These are phyloP conservation scores for Xenopus petersii DNA, from an alignment of 2,797 vertebrate genomes.

Conservation along the genomic window DNA sequence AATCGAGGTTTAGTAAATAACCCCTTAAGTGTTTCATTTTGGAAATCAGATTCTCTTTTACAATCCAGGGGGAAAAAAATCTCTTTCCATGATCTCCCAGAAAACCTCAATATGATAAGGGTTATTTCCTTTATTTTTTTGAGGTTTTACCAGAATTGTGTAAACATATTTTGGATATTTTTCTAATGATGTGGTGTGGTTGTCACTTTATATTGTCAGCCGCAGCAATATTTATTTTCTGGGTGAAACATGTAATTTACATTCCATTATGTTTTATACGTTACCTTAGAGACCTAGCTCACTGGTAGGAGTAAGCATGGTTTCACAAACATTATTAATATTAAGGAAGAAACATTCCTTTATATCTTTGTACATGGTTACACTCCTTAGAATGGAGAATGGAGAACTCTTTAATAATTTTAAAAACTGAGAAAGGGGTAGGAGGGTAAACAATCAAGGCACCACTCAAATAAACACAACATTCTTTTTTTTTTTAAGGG, in stretches of 20 bases:
- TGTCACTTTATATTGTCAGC: neutral
- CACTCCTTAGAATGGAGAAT: no score
- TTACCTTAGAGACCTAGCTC: no score
- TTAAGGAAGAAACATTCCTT: no score
- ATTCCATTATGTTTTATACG: neutral
- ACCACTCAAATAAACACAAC: no score
- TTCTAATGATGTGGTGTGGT: slow-evolving; percentile 5
- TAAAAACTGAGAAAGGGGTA: no score
- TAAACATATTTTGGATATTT: slow-evolving; percentile 18
- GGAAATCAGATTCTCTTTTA: slow-evolving; percentile 1
- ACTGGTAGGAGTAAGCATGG: no score
- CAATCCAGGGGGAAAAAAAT: neutral
- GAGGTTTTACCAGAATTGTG: neutral
- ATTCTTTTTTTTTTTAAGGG: no score
- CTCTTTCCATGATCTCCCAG: neutral
- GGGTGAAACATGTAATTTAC: slow-evolving; percentile 1
- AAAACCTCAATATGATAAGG: neutral
- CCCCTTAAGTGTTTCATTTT: no score
- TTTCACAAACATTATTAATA: neutral
- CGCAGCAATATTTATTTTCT: slow-evolving; percentile 5
- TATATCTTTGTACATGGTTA: no score
- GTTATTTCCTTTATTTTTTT: neutral
- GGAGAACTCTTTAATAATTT: no score
- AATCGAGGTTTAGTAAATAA: no score
- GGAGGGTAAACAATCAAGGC: no score